phyloP scores from a whole-genome alignment of 2,797 vertebrate genomes.

The Protonibea diacanthus region DNA sequence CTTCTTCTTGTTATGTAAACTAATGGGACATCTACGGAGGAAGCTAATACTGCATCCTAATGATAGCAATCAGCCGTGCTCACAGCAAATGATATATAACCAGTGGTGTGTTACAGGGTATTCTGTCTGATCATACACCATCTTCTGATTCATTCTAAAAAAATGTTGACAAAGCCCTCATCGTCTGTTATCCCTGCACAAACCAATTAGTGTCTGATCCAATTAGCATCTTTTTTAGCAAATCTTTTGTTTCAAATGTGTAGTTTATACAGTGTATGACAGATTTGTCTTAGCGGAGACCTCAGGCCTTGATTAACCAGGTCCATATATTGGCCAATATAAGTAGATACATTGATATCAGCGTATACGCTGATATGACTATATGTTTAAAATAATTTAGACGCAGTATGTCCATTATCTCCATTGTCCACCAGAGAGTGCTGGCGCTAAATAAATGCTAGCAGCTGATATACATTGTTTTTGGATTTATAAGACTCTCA shows the following conservation, averaged over 20 bases:
- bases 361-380: not conserved
- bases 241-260: constrained; percentile 10
- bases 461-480: not conserved
- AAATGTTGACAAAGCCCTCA: not conserved
- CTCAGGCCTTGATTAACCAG: not conserved
- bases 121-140: not conserved
- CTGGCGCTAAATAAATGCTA: not conserved
- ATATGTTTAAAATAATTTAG: not conserved
- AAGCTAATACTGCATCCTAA: not conserved
- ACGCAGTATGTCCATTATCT: not conserved
- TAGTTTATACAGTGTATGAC: not conserved
- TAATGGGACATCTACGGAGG: not conserved
- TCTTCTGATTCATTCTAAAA: not conserved
- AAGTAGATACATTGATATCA: not conserved
- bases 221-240: not conserved
- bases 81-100: not conserved
- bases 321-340: not conserved
- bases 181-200: not conserved
- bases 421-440: constrained; percentile 47
- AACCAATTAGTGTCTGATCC: not conserved
- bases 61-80: not conserved
- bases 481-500: not conserved
- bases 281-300: not conserved
- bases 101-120: not conserved
- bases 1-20: not conserved